Evolutionary conservation across 2,888 invertebrate species (phyloP).

Genomic region (Camponotus fellah): DNA sequence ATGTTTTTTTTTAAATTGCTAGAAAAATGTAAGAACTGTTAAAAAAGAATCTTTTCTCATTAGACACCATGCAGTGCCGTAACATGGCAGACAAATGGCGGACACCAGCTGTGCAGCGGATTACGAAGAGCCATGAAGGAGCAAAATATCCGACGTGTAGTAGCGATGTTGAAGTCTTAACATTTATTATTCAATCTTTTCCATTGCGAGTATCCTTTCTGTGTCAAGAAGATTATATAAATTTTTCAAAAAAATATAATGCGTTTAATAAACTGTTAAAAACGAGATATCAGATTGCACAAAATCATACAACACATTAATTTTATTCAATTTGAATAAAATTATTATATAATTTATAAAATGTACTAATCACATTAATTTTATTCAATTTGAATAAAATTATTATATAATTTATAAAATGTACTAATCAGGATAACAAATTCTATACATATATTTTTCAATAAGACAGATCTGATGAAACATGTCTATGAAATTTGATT

Average conservation of each 20-base stretch:
- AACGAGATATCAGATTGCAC: too few species aligned
- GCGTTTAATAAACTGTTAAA: too few species aligned
- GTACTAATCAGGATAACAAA: background rate
- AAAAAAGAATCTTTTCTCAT: conserved; percentile 30
- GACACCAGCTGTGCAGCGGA: conserved; percentile 39
- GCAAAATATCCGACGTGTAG: conserved; percentile 16
- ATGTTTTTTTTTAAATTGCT: background rate
- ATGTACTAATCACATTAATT: too few species aligned
- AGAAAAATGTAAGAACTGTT: background rate
- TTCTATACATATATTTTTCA: background rate
- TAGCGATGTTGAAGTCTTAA: conserved; percentile 26
- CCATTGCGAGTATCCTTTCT: conserved; percentile 1
- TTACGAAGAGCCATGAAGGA: conserved; percentile 29
- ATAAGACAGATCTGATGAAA: background rate
- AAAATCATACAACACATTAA: too few species aligned
- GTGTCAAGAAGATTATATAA: background rate
- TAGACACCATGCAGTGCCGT: conserved; percentile 13
- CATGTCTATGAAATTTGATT: background rate
- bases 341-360: too few species aligned
- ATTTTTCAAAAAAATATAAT: conserved; percentile 6
- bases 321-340: background rate
- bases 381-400: too few species aligned
- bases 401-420: too few species aligned
- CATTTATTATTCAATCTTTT: conserved; percentile 39
- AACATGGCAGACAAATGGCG: conserved; percentile 17